phyloP scores from a whole-genome alignment of 2,888 invertebrate genomes.

The Deladenus siricidicola region DNA sequence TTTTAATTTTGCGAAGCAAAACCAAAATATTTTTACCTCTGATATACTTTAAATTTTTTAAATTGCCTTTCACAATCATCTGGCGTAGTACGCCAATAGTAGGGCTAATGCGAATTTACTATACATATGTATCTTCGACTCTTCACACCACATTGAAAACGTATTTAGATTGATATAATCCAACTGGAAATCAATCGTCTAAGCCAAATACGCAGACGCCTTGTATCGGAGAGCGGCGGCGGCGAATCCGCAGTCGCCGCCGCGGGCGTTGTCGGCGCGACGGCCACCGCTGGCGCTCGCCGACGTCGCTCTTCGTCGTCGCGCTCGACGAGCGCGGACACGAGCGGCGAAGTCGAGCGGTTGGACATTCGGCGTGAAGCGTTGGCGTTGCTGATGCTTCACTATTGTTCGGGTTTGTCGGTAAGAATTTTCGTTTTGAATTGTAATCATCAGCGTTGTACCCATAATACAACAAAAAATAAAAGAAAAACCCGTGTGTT shows the following conservation, averaged over 20 bases:
- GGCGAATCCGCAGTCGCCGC: not conserved
- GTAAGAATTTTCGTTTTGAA: too few relatives aligned
- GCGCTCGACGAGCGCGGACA: not conserved
- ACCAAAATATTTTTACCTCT: too few relatives aligned
- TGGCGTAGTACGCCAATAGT: too few relatives aligned
- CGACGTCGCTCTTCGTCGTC: slow-evolving; percentile 34
- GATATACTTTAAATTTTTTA: too few relatives aligned
- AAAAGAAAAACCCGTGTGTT: too few relatives aligned
- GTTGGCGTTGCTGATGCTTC: slow-evolving; percentile 81
- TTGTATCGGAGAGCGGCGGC: not conserved
- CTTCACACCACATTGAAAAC: too few relatives aligned
- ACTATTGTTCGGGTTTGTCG: slow-evolving; percentile 87
- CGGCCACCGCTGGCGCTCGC: slow-evolving; percentile 48
- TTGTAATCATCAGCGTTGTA: too few relatives aligned
- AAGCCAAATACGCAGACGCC: not conserved
- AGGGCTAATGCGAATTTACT: too few relatives aligned
- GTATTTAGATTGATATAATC: slow-evolving; percentile 67
- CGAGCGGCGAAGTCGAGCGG: slow-evolving; percentile 57
- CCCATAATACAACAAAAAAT: too few relatives aligned
- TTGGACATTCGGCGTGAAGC: slow-evolving; percentile 76
- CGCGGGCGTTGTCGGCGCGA: not conserved
- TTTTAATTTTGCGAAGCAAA: too few relatives aligned
- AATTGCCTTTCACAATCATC: too few relatives aligned
- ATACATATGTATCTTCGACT: too few relatives aligned
- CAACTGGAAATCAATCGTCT: slow-evolving; percentile 66